A percentile compares a stretch with the other conserved stretches of the same genome.
phyloP scores from a whole-genome alignment of 2,797 vertebrate species.

The Sebastolobus alascanus region DNA sequence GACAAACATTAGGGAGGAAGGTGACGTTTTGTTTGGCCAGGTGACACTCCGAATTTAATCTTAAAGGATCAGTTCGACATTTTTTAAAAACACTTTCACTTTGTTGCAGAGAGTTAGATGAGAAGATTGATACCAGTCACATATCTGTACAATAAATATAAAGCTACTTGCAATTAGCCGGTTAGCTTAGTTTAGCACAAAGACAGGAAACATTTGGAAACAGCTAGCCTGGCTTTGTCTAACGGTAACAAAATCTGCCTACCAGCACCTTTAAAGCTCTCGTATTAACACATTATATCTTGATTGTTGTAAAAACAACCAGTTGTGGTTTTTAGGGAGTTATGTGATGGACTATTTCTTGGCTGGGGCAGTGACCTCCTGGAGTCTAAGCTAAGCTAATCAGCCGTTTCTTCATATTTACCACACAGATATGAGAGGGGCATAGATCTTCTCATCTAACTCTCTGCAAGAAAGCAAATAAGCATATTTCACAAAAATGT shows the following conservation, averaged over 20 bases:
- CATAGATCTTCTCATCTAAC: too few relatives aligned
- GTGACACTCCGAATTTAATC: too few relatives aligned
- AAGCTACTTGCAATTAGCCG: neutral
- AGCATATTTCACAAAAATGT: too few relatives aligned
- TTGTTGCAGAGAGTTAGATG: neutral
- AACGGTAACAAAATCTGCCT: neutral
- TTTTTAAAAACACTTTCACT: neutral
- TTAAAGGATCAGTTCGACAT: neutral
- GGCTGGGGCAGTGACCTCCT: neutral
- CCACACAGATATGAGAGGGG: neutral
- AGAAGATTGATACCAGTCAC: neutral
- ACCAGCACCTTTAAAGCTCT: neutral
- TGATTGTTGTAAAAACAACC: neutral
- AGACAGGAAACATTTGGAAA: neutral
- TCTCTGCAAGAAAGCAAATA: too few relatives aligned
- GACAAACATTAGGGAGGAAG: too few relatives aligned
- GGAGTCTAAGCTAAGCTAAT: neutral
- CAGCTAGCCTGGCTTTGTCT: rapidly evolving
- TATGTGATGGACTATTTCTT: neutral
- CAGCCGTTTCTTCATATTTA: neutral
- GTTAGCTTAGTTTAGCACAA: neutral
- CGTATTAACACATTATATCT: neutral
- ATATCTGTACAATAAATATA: neutral
- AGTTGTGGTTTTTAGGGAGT: neutral
- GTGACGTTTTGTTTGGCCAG: too few relatives aligned